A percentile compares a stretch with the other conserved stretches of the same genome.
Conservation (phyloP, 2,888 invertebrate genomes). For the Heteropelma amictum region DNA sequence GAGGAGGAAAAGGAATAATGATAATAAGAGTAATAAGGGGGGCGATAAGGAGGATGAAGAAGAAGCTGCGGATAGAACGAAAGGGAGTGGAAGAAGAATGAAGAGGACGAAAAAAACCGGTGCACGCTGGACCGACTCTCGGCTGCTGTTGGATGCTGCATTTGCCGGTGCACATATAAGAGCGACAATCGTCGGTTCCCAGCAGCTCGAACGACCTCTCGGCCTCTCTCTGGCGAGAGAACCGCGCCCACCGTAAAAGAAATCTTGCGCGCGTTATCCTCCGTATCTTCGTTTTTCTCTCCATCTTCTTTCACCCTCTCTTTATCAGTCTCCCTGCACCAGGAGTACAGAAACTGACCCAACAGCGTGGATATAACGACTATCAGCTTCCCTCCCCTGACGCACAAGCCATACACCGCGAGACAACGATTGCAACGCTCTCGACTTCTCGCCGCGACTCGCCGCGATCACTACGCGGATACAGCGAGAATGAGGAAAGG, state of each 20-base stretch:
- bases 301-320: not conserved
- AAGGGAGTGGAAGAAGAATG: conserved; percentile 13
- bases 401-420: conserved; percentile 41
- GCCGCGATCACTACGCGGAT: conserved; percentile 36
- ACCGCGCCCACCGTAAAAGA: conserved; percentile 73
- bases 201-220: conserved; percentile 72
- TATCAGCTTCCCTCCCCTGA: conserved; percentile 21
- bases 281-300: conserved; percentile 8
- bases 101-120: conserved; percentile 55
- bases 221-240: conserved; percentile 66
- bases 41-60: conserved; percentile 1
- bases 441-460: conserved; percentile 58
- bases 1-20: conserved; percentile 4
- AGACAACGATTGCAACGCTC: conserved; percentile 58
- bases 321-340: conserved; percentile 21
- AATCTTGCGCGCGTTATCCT: conserved; percentile 62
- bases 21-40: conserved; percentile 5
- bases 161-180: conserved; percentile 60
- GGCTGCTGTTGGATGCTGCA: conserved; percentile 60
- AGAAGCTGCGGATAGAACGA: conserved; percentile 9
- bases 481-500: conserved; percentile 3
- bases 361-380: conserved; percentile 29
- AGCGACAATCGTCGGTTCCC: conserved; percentile 74
- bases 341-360: conserved; percentile 40
- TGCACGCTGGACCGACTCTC: conserved; percentile 59